Conservation (phyloP, 2,888 invertebrate genomes). For the Craniophora ligustri region DNA sequence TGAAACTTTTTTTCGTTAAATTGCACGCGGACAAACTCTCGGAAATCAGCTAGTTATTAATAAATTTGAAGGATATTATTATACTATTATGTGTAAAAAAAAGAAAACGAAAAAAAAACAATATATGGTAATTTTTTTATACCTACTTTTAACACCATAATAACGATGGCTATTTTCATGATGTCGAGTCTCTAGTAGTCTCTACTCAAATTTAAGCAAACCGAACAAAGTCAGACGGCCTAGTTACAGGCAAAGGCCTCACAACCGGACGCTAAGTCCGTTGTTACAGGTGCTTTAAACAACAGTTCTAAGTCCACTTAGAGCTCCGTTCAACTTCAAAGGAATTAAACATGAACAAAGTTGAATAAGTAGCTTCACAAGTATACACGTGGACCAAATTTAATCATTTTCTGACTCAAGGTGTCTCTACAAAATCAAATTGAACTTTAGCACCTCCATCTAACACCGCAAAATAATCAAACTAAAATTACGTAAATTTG, state of each 20-base stretch:
- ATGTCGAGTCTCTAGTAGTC: constrained; percentile 30
- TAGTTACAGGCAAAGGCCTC: constrained; percentile 26
- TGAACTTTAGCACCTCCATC: constrained; percentile 26
- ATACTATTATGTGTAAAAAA: too few species aligned
- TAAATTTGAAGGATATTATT: too few species aligned
- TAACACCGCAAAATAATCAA: constrained; percentile 18
- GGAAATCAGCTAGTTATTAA: too few species aligned
- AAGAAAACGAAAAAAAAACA: too few species aligned
- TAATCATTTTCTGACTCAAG: constrained; percentile 15
- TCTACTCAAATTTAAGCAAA: constrained; percentile 36
- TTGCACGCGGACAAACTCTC: too few species aligned
- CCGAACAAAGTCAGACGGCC: constrained; percentile 15
- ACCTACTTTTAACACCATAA: too few species aligned
- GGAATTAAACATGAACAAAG: constrained; percentile 24
- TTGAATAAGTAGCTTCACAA: constrained; percentile 13
- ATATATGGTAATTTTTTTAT: too few species aligned
- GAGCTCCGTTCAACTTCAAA: constrained; percentile 21
- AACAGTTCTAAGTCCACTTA: constrained; percentile 44
- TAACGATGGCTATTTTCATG: too few species aligned
- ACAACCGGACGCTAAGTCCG: constrained; percentile 38
- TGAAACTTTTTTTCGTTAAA: too few species aligned
- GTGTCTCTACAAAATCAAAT: constrained; percentile 26
- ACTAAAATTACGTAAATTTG: constrained; percentile 44
- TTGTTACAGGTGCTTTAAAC: constrained; percentile 43
- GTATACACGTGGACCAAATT: constrained; percentile 12